A percentile compares a stretch with the other conserved stretches of the same genome.
Conservation (phyloP, 1,140 invertebrate species). For the Calosoma granatense region DNA sequence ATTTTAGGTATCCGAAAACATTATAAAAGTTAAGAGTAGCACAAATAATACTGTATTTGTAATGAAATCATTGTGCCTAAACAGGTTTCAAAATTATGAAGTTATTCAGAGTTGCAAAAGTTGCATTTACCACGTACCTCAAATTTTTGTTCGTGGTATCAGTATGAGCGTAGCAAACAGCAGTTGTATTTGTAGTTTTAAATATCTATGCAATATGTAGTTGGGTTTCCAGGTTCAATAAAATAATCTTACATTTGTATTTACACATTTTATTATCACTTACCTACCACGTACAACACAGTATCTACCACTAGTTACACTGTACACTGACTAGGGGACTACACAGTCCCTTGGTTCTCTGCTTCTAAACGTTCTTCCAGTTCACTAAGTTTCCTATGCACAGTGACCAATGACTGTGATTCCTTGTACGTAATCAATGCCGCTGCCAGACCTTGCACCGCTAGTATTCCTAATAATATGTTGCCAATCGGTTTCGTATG, state of each 20-base stretch:
- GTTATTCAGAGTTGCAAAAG: background rate
- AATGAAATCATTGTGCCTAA: slow-evolving; percentile 19
- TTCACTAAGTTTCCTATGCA: slow-evolving; percentile 28
- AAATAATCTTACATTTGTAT: slow-evolving; percentile 10
- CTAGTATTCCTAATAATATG: slow-evolving; percentile 28
- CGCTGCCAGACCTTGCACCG: slow-evolving; percentile 32
- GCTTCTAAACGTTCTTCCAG: slow-evolving; percentile 25
- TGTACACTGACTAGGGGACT: background rate
- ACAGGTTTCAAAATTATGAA: slow-evolving; percentile 11
- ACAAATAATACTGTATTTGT: background rate
- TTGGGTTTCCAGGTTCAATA: slow-evolving; percentile 17
- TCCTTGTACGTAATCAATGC: slow-evolving; percentile 35
- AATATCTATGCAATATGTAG: slow-evolving; percentile 16
- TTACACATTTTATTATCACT: slow-evolving; percentile 12
- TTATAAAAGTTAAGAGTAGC: background rate
- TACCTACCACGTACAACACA: background rate
- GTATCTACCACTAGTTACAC: background rate
- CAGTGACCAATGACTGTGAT: slow-evolving; percentile 29
- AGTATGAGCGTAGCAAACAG: background rate
- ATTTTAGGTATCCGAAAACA: background rate
- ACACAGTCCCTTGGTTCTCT: background rate
- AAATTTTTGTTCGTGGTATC: background rate
- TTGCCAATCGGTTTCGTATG: slow-evolving; percentile 33
- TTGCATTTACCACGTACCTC: background rate
- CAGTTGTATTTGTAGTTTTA: background rate